Evolutionary conservation across 2,113 vertebrate genomes (phyloP), one percentile per base, ranked within the genome.

Genomic region (Octodon degus): DNA sequence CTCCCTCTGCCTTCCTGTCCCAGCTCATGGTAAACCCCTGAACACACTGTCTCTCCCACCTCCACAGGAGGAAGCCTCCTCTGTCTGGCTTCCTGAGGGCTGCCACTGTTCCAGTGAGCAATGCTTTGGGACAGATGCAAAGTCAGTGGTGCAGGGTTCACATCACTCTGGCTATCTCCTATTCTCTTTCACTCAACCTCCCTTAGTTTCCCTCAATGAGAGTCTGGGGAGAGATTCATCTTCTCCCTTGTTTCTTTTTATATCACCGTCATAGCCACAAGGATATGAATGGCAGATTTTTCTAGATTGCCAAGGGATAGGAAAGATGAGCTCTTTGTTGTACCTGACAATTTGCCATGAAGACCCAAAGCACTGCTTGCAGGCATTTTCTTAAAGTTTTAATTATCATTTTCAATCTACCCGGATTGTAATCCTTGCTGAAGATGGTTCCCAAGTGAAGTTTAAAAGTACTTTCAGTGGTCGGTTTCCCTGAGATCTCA

Each of bases 211-310:
- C 89, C 70, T 43, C 25, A 74, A 96, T 93, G 91, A 96, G 89
- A 90, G 86, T 94, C 93, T 93, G 65, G 96, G 96, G 96, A 98
- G 95, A 96, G 70, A 97, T 97, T 93, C 94, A 85, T 97, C 93
- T 94, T 90, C 17, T 95, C 91, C 92, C 86, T 95, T 91, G 94
- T 91, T 97, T 94, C 94, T 97, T 94, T 74, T 97, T 96, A 84
- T 83, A 72, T 87, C 89, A 43, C 84, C 72, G 63, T 62, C 94
- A 84, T 91, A 91, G 93, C 96, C 95, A 93, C 95, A 83, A 86
- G 96, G 80, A 87, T 4, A 25, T 77, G 80, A 87, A 58, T 77
- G 95, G 91, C 68, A 40, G 93, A 93, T 95, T 93, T 95, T 97
- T 97, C 89, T 90, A 80, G 89, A 68, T 80, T 93, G 86, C 94